These are phyloP conservation scores for Polypedilum pembai DNA, from an alignment of 1,140 invertebrate species.

Conservation along the genomic window DNA sequence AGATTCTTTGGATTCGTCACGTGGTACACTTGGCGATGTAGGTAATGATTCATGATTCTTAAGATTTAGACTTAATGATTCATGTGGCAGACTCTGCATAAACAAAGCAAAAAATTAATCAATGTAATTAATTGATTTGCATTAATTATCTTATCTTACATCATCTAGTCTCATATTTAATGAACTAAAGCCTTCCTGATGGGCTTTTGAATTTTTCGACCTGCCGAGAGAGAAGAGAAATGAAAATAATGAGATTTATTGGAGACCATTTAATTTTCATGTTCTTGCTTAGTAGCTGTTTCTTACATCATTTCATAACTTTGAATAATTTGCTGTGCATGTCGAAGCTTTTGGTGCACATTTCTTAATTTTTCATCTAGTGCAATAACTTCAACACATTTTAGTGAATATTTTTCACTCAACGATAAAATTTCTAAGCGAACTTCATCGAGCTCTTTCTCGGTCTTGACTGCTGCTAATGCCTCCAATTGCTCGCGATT, in stretches of 20 bases:
- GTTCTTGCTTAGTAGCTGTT: neutral
- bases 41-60: conserved; percentile 18
- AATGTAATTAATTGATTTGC: neutral
- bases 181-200: conserved; percentile 11
- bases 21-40: conserved; percentile 15
- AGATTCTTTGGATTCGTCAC: conserved; percentile 27
- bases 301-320: conserved; percentile 26
- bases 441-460: conserved; percentile 75
- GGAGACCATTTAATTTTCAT: neutral
- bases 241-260: neutral
- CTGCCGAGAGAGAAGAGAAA: neutral
- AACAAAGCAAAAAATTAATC: neutral
- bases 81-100: neutral
- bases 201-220: conserved; percentile 5
- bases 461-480: conserved; percentile 39
- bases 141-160: neutral
- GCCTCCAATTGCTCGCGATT: neutral
- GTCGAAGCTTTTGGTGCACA: conserved; percentile 66
- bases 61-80: conserved; percentile 8
- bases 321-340: conserved; percentile 57
- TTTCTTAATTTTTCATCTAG: conserved; percentile 73
- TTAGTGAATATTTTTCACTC: conserved; percentile 83
- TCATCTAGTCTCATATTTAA: conserved; percentile 13
- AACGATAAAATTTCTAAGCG: conserved; percentile 77
- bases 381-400: conserved; percentile 81